A percentile compares a stretch with the other conserved stretches of the same genome.
phyloP scores from a whole-genome alignment of 2,797 vertebrate species.

The Syncerus caffer region DNA sequence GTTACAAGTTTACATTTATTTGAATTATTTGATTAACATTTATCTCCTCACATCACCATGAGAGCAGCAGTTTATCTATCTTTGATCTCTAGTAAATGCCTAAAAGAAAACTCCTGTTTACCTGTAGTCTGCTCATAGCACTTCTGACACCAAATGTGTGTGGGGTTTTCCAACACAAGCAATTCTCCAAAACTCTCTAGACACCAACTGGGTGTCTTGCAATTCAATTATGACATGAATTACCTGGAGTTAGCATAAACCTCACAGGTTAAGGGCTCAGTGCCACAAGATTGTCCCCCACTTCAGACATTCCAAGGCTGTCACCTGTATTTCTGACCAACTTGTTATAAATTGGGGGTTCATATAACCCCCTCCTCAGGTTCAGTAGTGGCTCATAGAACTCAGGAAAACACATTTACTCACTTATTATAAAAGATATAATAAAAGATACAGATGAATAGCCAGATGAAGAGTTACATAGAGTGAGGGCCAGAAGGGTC shows the following conservation, averaged over 20 bases:
- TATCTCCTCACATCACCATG: not conserved
- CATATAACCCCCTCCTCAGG: not conserved
- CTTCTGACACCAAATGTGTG: not conserved
- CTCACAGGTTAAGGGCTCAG: not conserved
- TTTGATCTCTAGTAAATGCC: not conserved
- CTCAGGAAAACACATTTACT: not conserved
- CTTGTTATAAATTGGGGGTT: not conserved
- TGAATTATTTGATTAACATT: not conserved
- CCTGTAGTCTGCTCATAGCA: not conserved
- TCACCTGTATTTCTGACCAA: not conserved
- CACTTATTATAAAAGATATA: not conserved
- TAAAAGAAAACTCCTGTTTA: not conserved
- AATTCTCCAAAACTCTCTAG: not conserved
- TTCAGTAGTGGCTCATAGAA: not conserved
- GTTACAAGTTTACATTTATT: not conserved
- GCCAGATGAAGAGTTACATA: not conserved
- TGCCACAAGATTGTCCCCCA: not conserved
- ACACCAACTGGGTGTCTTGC: not conserved
- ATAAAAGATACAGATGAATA: not conserved
- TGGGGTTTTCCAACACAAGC: not conserved
- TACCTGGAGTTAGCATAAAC: not conserved
- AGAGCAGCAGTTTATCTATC: not conserved
- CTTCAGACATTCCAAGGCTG: not conserved
- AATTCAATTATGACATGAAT: not conserved
- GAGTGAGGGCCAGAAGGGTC: not conserved